A percentile compares a stretch with the other conserved stretches of the same genome.
Conservation (phyloP, 2,888 invertebrate genomes). For the Yponomeuta cagnagella region DNA sequence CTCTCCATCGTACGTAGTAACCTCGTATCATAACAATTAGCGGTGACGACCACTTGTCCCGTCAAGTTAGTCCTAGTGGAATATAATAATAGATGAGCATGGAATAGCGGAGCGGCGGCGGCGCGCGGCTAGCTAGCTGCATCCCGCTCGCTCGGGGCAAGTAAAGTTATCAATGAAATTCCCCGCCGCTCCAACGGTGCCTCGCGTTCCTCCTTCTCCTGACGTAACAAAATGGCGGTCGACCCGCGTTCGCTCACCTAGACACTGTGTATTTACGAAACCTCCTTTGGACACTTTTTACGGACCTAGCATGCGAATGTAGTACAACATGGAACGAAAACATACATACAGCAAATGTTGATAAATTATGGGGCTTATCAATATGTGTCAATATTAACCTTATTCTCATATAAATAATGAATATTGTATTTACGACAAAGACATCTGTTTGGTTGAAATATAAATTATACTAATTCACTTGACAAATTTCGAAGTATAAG, state of each 20-base stretch:
- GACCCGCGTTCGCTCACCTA: constrained; percentile 21
- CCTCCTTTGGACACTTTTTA: background rate
- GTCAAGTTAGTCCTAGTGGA: constrained; percentile 13
- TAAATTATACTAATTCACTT: constrained; percentile 5
- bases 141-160: constrained; percentile 58
- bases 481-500: constrained; percentile 4
- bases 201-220: constrained; percentile 52
- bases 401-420: background rate
- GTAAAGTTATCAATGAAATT: constrained; percentile 65
- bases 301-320: background rate
- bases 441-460: constrained; percentile 6
- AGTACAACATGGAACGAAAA: background rate
- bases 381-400: constrained; percentile 7
- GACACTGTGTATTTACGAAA: background rate
- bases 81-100: constrained; percentile 15
- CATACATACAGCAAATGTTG: background rate
- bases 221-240: constrained; percentile 69
- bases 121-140: constrained; percentile 34
- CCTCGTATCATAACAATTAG: background rate
- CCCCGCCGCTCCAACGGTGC: constrained; percentile 54
- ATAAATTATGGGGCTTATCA: constrained; percentile 8
- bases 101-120: constrained; percentile 13
- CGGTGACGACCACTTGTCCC: constrained; percentile 6
- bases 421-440: background rate
- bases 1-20: background rate